phyloP scores from a whole-genome alignment of 2,797 vertebrate species.

The Sternarchorhynchus goeldii region DNA sequence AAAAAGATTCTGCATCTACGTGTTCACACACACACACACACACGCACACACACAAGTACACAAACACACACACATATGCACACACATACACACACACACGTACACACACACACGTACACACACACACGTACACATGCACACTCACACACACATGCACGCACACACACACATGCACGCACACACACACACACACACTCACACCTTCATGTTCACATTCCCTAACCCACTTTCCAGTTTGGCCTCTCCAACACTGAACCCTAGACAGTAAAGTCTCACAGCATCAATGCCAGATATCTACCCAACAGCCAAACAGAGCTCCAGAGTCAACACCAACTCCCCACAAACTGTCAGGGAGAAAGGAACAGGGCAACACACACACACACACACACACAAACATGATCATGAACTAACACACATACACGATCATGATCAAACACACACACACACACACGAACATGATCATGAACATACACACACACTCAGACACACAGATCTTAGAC shows the following conservation, averaged over 20 bases:
- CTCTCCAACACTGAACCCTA: constrained; percentile 2
- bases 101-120: too few species aligned
- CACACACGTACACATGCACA: too few species aligned
- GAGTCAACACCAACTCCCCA: constrained; percentile 41
- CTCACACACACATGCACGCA: neutral
- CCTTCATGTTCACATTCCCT: neutral
- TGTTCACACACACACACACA: neutral
- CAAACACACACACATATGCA: constrained; percentile 41
- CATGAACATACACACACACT: neutral
- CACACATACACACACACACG: constrained; percentile 47
- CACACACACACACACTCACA: constrained; percentile 33
- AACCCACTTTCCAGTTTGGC: neutral
- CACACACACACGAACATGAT: neutral
- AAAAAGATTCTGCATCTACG: constrained; percentile 64
- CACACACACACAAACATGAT: neutral
- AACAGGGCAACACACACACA: constrained; percentile 1
- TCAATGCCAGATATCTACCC: constrained; percentile 32
- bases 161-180: too few species aligned
- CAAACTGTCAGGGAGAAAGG: constrained; percentile 21
- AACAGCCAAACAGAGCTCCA: constrained; percentile 34
- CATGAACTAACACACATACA: neutral
- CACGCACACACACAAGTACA: constrained; percentile 31
- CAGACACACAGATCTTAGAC: neutral
- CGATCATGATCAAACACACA: constrained; percentile 21
- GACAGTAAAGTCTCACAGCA: constrained; percentile 13